Base-by-base conservation (phyloP, 2,888 invertebrate species). In the Brachynemurus nebulosus region DNA sequence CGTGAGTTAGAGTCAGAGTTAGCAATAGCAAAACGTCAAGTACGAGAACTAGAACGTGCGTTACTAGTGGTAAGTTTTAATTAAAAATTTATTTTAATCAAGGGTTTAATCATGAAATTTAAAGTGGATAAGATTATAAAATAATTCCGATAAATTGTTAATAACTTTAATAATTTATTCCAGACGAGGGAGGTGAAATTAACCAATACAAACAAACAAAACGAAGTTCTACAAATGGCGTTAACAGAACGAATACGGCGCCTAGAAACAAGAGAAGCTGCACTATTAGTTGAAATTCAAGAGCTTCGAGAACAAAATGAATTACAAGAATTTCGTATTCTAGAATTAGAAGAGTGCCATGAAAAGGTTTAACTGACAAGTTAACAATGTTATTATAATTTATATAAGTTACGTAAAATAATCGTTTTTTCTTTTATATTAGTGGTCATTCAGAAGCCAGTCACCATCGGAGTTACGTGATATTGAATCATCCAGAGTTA, bases 291-390 rank as follows among this genome's bases (percentile, higher is more conserved):
- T 55, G 81, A 84, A 59, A 66, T 80, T 50, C 72, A 78, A 52
- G 84, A 85, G 63, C 70, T 82, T 55, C 72, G 79, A 53, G 85
- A 85, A 60, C 84, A 84, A 60, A 80, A 83, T 61, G 85, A 85
- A 63, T 70, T 85, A 51, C 71, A 84, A 59, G 85, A 85, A 68
- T 85, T 85, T 68, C 69, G 85, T 40, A 70, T 84, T 52, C 67
- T 85, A 52, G 85, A 85, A 64, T 66, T 85, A 53, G 84, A 84
- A 61, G 82, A 80, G 61, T 71, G 69, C 48, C 62, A 65, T 53
- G 74, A 74, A 40, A 47, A 46, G 39, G 42, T 47, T 25, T 25
- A 25, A 7, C 27, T 25, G 27, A 8, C 7, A 25, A 25, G 11
- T 7, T 25, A 25, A n/a, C n/a, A n/a, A n/a, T n/a, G n/a, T 7